A percentile compares a stretch with the other conserved stretches of the same genome.
Conservation (phyloP, 2,888 invertebrate species). For the Drosophila imparisetae region DNA sequence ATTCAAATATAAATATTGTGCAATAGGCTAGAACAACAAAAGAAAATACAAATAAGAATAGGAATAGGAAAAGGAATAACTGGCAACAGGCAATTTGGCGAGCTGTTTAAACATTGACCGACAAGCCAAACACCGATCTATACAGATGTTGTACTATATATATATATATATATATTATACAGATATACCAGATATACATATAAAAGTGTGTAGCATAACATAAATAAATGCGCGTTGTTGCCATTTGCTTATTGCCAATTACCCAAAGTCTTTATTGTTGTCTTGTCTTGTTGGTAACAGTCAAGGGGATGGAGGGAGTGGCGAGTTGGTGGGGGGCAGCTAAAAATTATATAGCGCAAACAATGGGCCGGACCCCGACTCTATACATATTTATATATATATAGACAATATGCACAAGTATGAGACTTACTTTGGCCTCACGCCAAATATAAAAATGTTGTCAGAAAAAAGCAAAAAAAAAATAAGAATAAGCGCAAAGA, state of each 20-base stretch:
- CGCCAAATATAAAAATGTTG: slow-evolving; percentile 71
- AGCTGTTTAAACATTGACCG: slow-evolving; percentile 66
- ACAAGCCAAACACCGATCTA: slow-evolving; percentile 30
- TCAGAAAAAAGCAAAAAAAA: slow-evolving; percentile 38
- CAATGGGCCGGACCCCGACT: slow-evolving; percentile 59
- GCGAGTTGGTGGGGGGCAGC: slow-evolving; percentile 31
- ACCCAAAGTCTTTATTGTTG: slow-evolving; percentile 75
- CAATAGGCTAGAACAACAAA: slow-evolving; percentile 52
- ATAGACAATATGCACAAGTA: slow-evolving; percentile 21
- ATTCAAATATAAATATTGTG: slow-evolving; percentile 73
- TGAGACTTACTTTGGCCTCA: slow-evolving; percentile 72
- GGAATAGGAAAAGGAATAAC: slow-evolving; percentile 18
- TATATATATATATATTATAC: slow-evolving; percentile 1
- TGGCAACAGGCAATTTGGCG: slow-evolving; percentile 56
- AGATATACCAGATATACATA: neutral
- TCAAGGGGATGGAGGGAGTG: neutral
- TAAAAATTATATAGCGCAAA: slow-evolving; percentile 69
- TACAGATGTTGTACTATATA: neutral
- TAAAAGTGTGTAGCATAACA: slow-evolving; percentile 56
- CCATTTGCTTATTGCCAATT: slow-evolving; percentile 81
- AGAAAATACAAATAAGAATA: slow-evolving; percentile 17
- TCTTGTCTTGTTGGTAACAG: slow-evolving; percentile 54
- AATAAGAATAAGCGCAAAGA: slow-evolving; percentile 17
- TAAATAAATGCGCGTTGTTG: slow-evolving; percentile 74
- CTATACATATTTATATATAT: slow-evolving; percentile 15